These are phyloP conservation scores for Lumbricus terrestris DNA, from an alignment of 2,888 invertebrate genomes.

Conservation along the genomic window DNA sequence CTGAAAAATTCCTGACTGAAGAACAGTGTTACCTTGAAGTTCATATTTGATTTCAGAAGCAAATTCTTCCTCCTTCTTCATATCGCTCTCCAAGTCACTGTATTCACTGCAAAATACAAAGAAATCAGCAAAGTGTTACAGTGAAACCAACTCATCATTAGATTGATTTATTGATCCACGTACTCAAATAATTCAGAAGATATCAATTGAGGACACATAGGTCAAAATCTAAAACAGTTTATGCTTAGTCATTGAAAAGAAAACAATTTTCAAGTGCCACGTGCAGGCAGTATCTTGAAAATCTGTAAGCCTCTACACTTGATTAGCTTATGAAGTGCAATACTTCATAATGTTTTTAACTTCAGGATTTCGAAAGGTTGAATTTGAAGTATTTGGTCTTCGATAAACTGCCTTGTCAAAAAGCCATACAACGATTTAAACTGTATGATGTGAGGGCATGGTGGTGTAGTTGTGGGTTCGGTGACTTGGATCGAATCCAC, in stretches of 20 bases:
- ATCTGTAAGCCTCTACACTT: neutral
- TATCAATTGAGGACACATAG: neutral
- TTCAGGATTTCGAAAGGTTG: neutral
- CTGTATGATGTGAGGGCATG: too few relatives aligned
- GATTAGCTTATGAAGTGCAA: neutral
- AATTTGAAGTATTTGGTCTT: neutral
- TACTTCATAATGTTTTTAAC: neutral
- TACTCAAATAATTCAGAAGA: neutral
- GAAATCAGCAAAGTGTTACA: too few relatives aligned
- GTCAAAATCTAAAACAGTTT: neutral
- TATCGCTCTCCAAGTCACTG: neutral
- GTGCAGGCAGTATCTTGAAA: neutral
- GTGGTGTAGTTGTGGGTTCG: too few relatives aligned
- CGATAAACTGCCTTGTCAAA: neutral
- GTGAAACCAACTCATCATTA: neutral
- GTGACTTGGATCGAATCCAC: too few relatives aligned
- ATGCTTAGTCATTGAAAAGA: too few relatives aligned
- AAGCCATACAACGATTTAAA: neutral
- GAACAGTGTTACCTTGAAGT: too few relatives aligned
- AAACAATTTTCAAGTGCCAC: too few relatives aligned
- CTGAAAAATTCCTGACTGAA: too few relatives aligned
- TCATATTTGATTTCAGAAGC: neutral
- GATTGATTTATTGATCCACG: neutral
- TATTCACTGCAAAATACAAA: neutral
- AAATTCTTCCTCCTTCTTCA: conserved; percentile 7